Conservation (phyloP, 2,888 invertebrate genomes). For the Drosophila neoperkinsi region DNA sequence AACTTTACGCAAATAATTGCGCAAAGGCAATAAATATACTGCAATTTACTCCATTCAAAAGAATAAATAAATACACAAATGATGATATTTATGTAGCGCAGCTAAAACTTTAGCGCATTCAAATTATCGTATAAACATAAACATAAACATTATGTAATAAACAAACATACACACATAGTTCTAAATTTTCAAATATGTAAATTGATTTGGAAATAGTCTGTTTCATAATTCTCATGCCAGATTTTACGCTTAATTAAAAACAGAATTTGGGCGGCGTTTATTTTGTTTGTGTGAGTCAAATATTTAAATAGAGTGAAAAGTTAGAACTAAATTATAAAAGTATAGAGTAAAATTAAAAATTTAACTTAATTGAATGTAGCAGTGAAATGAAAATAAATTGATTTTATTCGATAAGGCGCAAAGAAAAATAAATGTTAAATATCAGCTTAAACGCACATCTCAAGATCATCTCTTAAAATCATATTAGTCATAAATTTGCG, state of each 20-base stretch:
- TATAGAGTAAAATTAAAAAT: not conserved
- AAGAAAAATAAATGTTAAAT: not conserved
- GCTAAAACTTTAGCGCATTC: conserved; percentile 33
- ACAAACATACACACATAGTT: conserved; percentile 16
- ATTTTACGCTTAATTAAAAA: conserved; percentile 63
- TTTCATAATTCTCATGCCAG: conserved; percentile 1
- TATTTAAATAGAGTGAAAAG: conserved; percentile 7
- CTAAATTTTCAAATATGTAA: not conserved
- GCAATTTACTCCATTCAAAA: conserved; percentile 30
- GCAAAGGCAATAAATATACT: conserved; percentile 42
- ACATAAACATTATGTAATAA: conserved; percentile 3
- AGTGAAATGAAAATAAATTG: not conserved
- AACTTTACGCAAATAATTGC: conserved; percentile 53
- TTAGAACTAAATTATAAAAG: not conserved
- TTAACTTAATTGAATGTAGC: not conserved
- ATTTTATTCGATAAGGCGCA: not conserved
- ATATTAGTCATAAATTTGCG: conserved; percentile 15
- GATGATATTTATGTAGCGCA: conserved; percentile 46
- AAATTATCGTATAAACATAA: conserved; percentile 34
- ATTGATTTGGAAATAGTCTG: conserved; percentile 29
- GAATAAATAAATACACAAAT: conserved; percentile 36
- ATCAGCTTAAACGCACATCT: not conserved
- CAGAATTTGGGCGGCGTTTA: conserved; percentile 52
- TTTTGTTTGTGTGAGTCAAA: conserved; percentile 34
- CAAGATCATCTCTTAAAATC: not conserved